A percentile compares a stretch with the other conserved stretches of the same genome.
These are phyloP conservation scores for Cebidichthys violaceus DNA, from an alignment of 2,113 vertebrate species.

Conservation along the genomic window DNA sequence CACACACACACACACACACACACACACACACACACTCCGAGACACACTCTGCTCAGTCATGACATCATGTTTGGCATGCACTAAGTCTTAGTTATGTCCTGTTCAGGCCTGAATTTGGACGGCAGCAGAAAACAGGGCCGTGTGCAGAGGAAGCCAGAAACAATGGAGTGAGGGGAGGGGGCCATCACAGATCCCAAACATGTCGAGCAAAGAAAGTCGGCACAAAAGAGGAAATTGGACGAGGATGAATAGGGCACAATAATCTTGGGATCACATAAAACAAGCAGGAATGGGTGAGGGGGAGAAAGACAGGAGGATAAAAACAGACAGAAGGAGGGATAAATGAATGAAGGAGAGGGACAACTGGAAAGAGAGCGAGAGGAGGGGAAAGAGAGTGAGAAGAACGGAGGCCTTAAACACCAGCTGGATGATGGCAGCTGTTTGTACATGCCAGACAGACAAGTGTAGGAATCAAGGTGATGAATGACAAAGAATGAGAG, in stretches of 20 bases:
- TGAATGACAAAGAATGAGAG: conserved; percentile 33
- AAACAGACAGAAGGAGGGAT: background rate
- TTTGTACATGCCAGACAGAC: conserved; percentile 62
- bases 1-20: conserved; percentile 31
- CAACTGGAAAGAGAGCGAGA: conserved; percentile 15
- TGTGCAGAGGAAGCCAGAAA: conserved; percentile 75
- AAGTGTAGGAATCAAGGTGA: conserved; percentile 57
- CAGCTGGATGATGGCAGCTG: conserved; percentile 76
- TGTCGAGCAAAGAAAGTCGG: conserved; percentile 47
- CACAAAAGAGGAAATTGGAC: conserved; percentile 9
- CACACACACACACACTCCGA: conserved; percentile 42
- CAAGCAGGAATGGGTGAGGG: background rate
- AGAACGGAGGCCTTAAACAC: conserved; percentile 4
- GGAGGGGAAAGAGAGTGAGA: conserved; percentile 17
- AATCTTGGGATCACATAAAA: conserved; percentile 9
- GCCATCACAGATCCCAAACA: conserved; percentile 60
- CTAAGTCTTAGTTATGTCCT: conserved; percentile 71
- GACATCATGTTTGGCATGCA: conserved; percentile 81
- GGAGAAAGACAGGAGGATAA: background rate
- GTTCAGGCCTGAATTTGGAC: conserved; percentile 77
- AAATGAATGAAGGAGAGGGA: background rate
- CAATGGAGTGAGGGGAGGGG: conserved; percentile 72
- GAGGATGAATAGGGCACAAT: conserved; percentile 9
- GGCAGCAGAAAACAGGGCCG: conserved; percentile 58
- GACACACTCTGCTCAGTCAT: conserved; percentile 55